phyloP scores from a whole-genome alignment of 2,797 vertebrate genomes.

The Pantherophis vulpinus region DNA sequence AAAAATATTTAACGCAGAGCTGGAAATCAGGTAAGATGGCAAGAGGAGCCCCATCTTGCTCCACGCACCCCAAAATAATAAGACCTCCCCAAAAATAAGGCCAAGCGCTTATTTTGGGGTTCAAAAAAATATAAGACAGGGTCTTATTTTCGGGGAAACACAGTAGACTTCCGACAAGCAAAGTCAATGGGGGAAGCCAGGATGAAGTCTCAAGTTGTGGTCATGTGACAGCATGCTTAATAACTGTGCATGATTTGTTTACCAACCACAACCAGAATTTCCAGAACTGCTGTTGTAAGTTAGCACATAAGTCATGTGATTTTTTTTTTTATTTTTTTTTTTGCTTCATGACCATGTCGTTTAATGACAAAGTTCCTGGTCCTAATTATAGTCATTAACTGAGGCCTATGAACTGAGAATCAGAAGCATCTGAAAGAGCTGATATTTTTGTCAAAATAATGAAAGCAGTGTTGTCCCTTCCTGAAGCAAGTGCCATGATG shows the following conservation, averaged over 20 bases:
- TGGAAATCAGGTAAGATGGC: too few relatives aligned
- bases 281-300: neutral
- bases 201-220: neutral
- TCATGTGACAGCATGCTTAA: neutral
- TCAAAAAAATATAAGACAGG: too few relatives aligned
- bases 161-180: neutral
- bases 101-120: too few relatives aligned
- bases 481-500: neutral
- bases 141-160: too few relatives aligned
- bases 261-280: neutral
- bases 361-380: neutral
- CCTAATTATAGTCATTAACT: neutral
- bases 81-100: too few relatives aligned
- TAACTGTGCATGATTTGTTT: neutral
- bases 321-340: neutral
- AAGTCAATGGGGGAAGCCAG: neutral
- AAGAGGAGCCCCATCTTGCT: too few relatives aligned
- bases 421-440: neutral
- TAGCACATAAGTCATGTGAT: neutral
- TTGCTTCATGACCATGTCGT: neutral
- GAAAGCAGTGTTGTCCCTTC: neutral
- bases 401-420: neutral
- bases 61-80: too few relatives aligned
- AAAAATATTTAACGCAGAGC: too few relatives aligned
- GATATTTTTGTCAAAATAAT: neutral